These are phyloP conservation scores for Rhinogobio ventralis DNA, from an alignment of 2,797 vertebrate species.

Conservation along the genomic window DNA sequence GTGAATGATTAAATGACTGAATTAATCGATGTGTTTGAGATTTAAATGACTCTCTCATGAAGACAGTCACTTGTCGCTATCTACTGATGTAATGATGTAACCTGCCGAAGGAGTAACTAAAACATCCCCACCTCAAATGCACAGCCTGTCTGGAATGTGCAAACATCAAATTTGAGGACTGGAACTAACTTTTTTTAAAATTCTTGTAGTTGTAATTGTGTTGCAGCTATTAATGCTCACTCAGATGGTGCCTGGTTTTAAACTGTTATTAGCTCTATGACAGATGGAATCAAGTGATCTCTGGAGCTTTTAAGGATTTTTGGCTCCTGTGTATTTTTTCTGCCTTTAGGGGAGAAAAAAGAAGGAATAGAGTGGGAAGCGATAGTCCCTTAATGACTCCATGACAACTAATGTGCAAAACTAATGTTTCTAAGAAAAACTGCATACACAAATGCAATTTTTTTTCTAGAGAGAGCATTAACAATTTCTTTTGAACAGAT, in stretches of 20 bases:
- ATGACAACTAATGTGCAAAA: constrained; percentile 72
- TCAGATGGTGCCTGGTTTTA: constrained; percentile 2
- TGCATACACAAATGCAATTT: neutral
- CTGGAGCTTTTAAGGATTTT: neutral
- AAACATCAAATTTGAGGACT: neutral
- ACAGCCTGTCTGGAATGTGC: neutral
- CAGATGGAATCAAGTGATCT: neutral
- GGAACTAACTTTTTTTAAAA: neutral
- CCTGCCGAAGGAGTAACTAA: neutral
- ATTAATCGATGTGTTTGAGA: neutral
- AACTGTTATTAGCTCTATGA: neutral
- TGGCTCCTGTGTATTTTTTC: neutral
- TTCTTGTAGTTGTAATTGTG: neutral
- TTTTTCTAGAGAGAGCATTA: neutral
- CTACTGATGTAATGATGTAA: neutral
- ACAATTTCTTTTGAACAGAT: neutral
- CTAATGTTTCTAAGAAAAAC: constrained; percentile 24
- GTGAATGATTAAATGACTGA: neutral
- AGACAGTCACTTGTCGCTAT: neutral
- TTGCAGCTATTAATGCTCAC: neutral
- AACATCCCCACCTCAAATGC: neutral
- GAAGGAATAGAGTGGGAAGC: constrained; percentile 8
- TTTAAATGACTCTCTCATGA: neutral
- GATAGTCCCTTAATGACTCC: constrained; percentile 57
- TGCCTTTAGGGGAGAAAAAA: neutral